Conservation (phyloP, 2,113 vertebrate species). For the Heterochromis multidens region DNA sequence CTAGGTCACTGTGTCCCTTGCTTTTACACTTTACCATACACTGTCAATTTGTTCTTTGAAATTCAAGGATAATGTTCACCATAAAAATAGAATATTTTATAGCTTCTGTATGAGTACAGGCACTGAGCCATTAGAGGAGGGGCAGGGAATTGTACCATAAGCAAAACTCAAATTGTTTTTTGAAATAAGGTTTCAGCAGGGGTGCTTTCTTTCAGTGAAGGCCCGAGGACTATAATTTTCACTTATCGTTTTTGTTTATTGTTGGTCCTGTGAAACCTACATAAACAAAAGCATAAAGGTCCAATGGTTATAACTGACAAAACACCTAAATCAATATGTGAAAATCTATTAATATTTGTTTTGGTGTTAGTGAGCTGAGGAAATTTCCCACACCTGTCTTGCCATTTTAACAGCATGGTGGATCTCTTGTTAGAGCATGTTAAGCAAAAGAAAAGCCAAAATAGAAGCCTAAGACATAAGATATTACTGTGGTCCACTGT, state of each 20-base stretch:
- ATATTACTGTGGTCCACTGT: neutral
- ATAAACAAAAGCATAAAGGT: neutral
- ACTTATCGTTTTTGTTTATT: slow-evolving; percentile 28
- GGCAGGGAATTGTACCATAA: neutral
- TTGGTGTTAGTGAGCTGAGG: neutral
- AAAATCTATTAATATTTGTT: neutral
- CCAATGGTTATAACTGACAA: neutral
- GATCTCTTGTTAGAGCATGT: neutral
- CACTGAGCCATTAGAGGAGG: neutral
- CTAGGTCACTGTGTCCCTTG: neutral
- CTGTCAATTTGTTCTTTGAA: neutral
- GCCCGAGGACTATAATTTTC: neutral
- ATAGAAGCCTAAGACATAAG: neutral
- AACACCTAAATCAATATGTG: neutral
- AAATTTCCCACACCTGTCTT: neutral
- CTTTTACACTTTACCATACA: neutral
- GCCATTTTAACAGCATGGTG: neutral
- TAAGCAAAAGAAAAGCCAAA: neutral
- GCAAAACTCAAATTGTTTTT: neutral
- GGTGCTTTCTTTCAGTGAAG: neutral
- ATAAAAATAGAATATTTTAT: neutral
- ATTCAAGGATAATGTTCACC: neutral
- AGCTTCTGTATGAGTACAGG: neutral
- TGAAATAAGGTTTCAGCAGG: neutral
- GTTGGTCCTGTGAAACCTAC: neutral